Evolutionary conservation across 2,113 vertebrate species (phyloP), one percentile per base, ranked within the genome.

Genomic region (Circaetus cinerascens): DNA sequence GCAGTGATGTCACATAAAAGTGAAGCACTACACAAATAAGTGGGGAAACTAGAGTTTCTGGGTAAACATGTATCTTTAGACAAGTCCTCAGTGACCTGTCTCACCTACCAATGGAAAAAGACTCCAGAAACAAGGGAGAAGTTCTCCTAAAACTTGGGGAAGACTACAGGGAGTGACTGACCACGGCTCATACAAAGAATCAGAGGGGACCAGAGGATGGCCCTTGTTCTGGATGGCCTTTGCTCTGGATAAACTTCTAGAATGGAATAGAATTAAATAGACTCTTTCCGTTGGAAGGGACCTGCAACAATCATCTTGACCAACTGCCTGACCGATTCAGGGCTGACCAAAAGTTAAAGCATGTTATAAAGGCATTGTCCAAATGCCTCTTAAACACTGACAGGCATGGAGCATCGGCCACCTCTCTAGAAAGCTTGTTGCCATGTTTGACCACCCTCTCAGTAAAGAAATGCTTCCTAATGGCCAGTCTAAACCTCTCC

Each of bases 81-180:
- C 7, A 55, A 55, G 36, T 12, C 13, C 8, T 68, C 18, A 4
- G 0, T 30, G 15, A 4, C 0, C 34, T 53, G 4, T 55, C 27
- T 64, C 48, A 69, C 4, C 32, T 22, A 60, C 4, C 15, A 46
- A 27, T n/a, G 13, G 11, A 60, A 71, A 7, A 71, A 84, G 45
- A 12, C 7, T n/a, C 5, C 26, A 75, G 50, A 74, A 9, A 30
- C 20, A 74, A 48, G 34, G 13, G 9, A 3, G 0, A 90, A 6
- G 4, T 40, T 34, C 23, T 68, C 10, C 2, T 34, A 38, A 53
- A n/a, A 43, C 53, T 20, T 81, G 45, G 18, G 26, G 27, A 68
- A 87, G n/a, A 60, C 40, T n/a, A 16, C 8, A 48, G 22, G 13
- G 23, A 23, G 4, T n/a, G 36, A 76, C 21, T 51, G 40, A 75